These are phyloP conservation scores for Falco rusticolus DNA, from an alignment of 2,797 vertebrate genomes.

Conservation along the genomic window DNA sequence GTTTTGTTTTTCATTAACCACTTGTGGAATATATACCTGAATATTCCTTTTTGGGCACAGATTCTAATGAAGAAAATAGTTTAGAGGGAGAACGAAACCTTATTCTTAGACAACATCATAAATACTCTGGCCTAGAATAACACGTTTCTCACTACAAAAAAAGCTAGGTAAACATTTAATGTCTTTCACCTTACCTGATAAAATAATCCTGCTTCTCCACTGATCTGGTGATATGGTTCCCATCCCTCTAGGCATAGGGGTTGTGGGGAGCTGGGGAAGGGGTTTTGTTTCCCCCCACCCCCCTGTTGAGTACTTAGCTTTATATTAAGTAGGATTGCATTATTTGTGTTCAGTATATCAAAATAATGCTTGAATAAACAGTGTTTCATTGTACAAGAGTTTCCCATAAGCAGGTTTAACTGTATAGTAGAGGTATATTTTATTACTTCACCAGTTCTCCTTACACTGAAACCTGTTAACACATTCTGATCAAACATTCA, in stretches of 20 bases:
- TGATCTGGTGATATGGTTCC: neutral
- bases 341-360: neutral
- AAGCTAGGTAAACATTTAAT: neutral
- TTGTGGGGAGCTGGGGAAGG: neutral
- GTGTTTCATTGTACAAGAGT: neutral
- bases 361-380: neutral
- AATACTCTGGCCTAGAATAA: neutral
- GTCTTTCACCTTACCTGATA: neutral
- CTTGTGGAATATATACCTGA: neutral
- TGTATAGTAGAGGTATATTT: slow-evolving; percentile 18
- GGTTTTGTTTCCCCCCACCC: neutral
- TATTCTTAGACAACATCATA: neutral
- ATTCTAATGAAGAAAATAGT: neutral
- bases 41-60: neutral
- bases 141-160: neutral
- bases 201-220: neutral
- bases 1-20: neutral
- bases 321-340: neutral
- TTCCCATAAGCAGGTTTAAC: slow-evolving; percentile 4
- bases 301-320: neutral
- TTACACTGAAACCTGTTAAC: slow-evolving; percentile 44
- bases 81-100: neutral
- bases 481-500: slow-evolving; percentile 72
- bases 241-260: neutral
- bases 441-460: slow-evolving; percentile 52